Base-by-base conservation (phyloP, 1,140 invertebrate genomes). In the Tetramorium simillimum region DNA sequence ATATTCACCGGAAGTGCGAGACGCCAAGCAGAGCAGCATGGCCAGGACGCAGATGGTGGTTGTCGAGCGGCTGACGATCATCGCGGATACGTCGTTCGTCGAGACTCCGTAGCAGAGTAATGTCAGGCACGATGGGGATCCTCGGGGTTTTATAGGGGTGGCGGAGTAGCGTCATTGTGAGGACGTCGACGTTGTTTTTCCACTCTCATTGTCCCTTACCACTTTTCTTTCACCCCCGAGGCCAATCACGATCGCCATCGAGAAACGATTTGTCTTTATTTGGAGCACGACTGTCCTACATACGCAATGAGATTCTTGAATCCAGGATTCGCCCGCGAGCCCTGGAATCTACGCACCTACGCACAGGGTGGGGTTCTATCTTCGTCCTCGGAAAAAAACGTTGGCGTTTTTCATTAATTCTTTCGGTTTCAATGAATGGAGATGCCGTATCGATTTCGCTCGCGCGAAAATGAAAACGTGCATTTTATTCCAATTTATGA, bases 201-300 rank as follows among this genome's bases (percentile, higher is more conserved):
- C n/a, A 18, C 89, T 90, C 72, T 88, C 33, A 21, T 69, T 80
- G 67, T 87, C 49, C 1, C 21, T 58, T 24, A 3, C 18, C 14
- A 51, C 67, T 37, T 60, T 62, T 58, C 72, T 46, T 53, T n/a
- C 51, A 18, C 81, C 60, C 33, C 76, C 24, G 82, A 9, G 80
- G 9, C 33, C 60, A 85, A 89, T 90, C 87, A 63, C 67, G 87
- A 56, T 75, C 14, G 16, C 18, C 14, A 16, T 43, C 53, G 40
- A 49, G n/a, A 56, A 72, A 86, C 92, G 87, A 95, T 95, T 95
- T 92, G 92, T 95, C 93, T 95, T 92, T 92, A 95, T 95, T 95
- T 93, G 49, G 77, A 86, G 87, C 87, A 89, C 90, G 93, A 70
- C 75, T 77, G 65, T 93, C 94, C 85, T 92, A 93, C 92, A 92